These are phyloP conservation scores for Rhinolophus sinicus DNA, from an alignment of 2,113 vertebrate species.

Conservation along the genomic window DNA sequence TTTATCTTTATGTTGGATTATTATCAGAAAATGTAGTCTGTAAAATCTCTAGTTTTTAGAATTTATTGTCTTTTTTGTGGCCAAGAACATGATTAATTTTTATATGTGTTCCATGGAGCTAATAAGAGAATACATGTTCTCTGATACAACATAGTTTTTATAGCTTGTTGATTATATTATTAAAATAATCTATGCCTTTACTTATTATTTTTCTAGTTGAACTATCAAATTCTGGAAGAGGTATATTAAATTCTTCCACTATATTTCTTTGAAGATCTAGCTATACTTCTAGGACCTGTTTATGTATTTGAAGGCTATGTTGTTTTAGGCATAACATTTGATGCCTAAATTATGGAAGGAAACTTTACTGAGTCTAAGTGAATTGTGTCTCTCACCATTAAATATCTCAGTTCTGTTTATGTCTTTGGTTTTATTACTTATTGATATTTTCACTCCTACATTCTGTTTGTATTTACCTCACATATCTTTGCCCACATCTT, in stretches of 20 bases:
- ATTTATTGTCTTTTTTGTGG: slow-evolving; percentile 50
- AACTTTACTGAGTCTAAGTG: neutral
- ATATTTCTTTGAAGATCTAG: slow-evolving; percentile 38
- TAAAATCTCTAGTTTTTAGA: slow-evolving; percentile 51
- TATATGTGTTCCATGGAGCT: neutral
- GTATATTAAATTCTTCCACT: slow-evolving; percentile 47
- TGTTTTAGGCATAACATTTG: slow-evolving; percentile 18
- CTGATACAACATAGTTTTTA: slow-evolving; percentile 50
- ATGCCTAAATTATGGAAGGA: neutral
- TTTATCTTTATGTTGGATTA: slow-evolving; percentile 53
- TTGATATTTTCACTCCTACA: neutral
- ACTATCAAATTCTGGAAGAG: slow-evolving; percentile 42
- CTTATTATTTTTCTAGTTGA: slow-evolving; percentile 53
- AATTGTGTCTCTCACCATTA: neutral
- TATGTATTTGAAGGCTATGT: neutral
- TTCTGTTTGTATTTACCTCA: neutral
- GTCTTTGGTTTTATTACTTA: neutral
- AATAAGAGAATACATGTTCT: slow-evolving; percentile 43
- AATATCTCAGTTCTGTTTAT: neutral
- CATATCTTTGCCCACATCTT: neutral
- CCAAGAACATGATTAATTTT: slow-evolving; percentile 54
- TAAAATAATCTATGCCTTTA: slow-evolving; percentile 66
- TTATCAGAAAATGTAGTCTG: slow-evolving; percentile 19
- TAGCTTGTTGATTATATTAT: slow-evolving; percentile 53
- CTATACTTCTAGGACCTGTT: slow-evolving; percentile 7